Evolutionary conservation across 37 sponge, comb jelly and placozoan genomes (phyloP).

Genomic region (Beroe forskalii): DNA sequence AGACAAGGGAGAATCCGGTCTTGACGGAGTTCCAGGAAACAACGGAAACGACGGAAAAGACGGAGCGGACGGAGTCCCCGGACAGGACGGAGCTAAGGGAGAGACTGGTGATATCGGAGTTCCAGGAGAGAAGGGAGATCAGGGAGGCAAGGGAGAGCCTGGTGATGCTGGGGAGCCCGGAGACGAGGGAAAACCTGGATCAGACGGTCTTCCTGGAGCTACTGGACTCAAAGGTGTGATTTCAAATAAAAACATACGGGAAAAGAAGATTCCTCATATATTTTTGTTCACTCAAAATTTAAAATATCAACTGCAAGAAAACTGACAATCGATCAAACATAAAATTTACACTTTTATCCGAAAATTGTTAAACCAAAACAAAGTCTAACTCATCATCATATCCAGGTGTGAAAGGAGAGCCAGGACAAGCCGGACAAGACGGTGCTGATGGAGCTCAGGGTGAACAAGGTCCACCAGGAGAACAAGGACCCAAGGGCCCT

Average conservation of each 20-base stretch:
- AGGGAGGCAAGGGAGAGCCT: conserved; percentile 6
- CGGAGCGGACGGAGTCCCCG: conserved; percentile 34
- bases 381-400: too few species aligned
- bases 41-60: conserved; percentile 26
- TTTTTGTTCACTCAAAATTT: too few species aligned
- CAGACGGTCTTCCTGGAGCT: conserved; percentile 20
- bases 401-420: conserved; percentile 2
- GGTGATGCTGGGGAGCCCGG: conserved; percentile 5
- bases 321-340: too few species aligned
- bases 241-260: too few species aligned
- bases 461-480: conserved; percentile 2
- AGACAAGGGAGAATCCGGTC: not conserved
- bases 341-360: too few species aligned
- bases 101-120: not conserved
- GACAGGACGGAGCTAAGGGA: conserved; percentile 9
- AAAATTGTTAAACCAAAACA: too few species aligned
- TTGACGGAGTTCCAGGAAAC: not conserved
- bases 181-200: not conserved
- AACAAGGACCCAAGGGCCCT: conserved; percentile 38
- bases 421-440: conserved; percentile 4
- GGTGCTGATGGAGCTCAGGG: conserved; percentile 41
- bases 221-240: not conserved
- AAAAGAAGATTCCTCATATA: too few species aligned
- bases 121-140: conserved; percentile 39
- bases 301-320: too few species aligned